These are phyloP conservation scores for Yponomeuta cagnagella DNA, from an alignment of 2,888 invertebrate genomes.

Conservation along the genomic window DNA sequence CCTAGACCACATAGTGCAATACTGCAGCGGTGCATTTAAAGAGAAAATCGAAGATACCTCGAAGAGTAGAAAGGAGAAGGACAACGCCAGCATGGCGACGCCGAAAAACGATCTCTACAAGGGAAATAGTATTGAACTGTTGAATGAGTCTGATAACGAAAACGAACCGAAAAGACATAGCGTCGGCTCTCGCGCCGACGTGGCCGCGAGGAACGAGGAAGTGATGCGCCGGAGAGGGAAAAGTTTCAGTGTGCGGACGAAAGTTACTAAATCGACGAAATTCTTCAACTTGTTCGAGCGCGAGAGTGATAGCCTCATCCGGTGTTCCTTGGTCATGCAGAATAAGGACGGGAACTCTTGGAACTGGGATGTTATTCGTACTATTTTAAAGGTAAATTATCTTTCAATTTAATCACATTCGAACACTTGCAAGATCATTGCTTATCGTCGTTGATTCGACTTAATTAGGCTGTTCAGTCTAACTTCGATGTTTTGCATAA, in stretches of 20 bases:
- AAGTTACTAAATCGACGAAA: conserved; percentile 59
- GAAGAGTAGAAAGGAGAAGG: conserved; percentile 58
- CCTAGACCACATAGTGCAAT: conserved; percentile 85
- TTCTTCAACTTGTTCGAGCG: conserved; percentile 75
- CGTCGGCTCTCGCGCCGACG: conserved; percentile 59
- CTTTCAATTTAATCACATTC: neutral
- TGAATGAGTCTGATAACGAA: conserved; percentile 62
- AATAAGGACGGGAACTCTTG: conserved; percentile 88
- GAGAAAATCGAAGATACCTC: conserved; percentile 45
- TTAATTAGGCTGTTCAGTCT: too few relatives aligned
- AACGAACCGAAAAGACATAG: conserved; percentile 60
- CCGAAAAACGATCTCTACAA: conserved; percentile 39
- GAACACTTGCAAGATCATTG: too few relatives aligned
- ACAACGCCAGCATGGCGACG: conserved; percentile 56
- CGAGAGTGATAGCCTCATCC: conserved; percentile 81
- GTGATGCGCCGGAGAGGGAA: conserved; percentile 68
- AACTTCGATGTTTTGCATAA: too few relatives aligned
- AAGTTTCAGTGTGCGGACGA: conserved; percentile 64
- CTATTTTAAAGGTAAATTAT: conserved; percentile 81
- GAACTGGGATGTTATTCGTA: conserved; percentile 95
- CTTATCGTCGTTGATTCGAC: too few relatives aligned
- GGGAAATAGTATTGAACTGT: conserved; percentile 56
- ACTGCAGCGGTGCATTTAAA: conserved; percentile 61
- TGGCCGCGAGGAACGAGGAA: conserved; percentile 62
- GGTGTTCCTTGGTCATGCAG: conserved; percentile 87